phyloP scores from a whole-genome alignment of 2,888 invertebrate genomes.

The Erynnis tages region DNA sequence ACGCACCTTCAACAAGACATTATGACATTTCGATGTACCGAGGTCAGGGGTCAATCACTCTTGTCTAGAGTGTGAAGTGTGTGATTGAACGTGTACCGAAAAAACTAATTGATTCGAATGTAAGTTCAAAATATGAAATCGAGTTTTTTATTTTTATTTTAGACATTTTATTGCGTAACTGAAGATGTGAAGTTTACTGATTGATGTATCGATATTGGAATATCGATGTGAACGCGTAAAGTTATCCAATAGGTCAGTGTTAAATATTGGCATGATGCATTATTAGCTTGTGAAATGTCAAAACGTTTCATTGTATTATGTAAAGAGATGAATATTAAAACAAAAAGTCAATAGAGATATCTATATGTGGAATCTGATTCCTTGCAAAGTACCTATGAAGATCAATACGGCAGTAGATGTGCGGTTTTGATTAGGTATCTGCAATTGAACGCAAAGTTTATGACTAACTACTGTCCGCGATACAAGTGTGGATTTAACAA shows the following conservation, averaged over 20 bases:
- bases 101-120: constrained; percentile 16
- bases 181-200: constrained; percentile 13
- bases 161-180: constrained; percentile 6
- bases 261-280: constrained; percentile 5
- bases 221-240: constrained; percentile 12
- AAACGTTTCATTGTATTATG: constrained; percentile 2
- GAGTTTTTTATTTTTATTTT: not conserved
- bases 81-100: not conserved
- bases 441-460: no score
- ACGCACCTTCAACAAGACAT: constrained; percentile 52
- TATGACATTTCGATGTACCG: constrained; percentile 45
- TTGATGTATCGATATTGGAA: constrained; percentile 27
- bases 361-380: not conserved
- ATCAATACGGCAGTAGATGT: no score
- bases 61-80: constrained; percentile 10
- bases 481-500: no score
- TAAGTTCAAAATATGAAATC: not conserved
- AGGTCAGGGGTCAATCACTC: constrained; percentile 41
- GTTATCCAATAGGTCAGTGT: constrained; percentile 22
- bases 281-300: constrained; percentile 21
- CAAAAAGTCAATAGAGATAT: not conserved
- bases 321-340: constrained; percentile 1
- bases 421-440: no score
- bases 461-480: no score
- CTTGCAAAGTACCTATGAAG: no score